Base-by-base conservation (phyloP, 2,797 vertebrate species). In the Sebastes reedi region DNA sequence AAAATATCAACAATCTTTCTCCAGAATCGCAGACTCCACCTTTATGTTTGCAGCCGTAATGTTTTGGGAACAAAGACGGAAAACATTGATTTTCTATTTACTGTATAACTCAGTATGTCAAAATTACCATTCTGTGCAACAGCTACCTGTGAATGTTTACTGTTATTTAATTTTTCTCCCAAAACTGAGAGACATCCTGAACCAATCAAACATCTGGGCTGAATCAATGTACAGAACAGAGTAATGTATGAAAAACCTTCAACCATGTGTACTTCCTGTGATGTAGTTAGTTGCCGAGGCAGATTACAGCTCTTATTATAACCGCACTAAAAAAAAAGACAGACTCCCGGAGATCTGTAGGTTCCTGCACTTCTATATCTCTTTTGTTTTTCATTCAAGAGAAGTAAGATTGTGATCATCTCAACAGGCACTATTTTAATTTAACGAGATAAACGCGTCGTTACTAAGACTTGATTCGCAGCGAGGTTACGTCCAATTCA, bases 241-340 rank as follows among this genome's bases (percentile, higher is more conserved):
- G 34, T 27, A 8, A 52, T 58, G 39, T 73, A 50, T 73, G 73
- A 58, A 14, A 83, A 84, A 75, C 77, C 82, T 88, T 88, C 80
- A 79, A 84, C 79, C 82, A 39, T 83, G 58, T 25, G 81, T 80
- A 64, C 72, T 85, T 91, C 88, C 80, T 84, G 88, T 90, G 88
- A 84, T 76, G 87, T 91, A 84, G 50, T 77, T 81, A 77, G 79
- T 88, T 62, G 71, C 72, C 2, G 66, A 82, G 80, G 82, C 76
- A 86, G 86, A 88, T 86, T 75, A 39, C 80, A 75, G 59, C 75
- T 82, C 59, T 79, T 72, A 50, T 79, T 72, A 50, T 84, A 69
- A 73, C 65, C 25, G 56, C 79, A 83, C 58, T 77, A 59, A 58
- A 60, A 72, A 22, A 77, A 65, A 59, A 56, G 29, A 29, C 54